Evolutionary conservation across 2,888 invertebrate species (phyloP), one percentile per base, ranked within the genome.

Genomic region (Syritta pipiens): DNA sequence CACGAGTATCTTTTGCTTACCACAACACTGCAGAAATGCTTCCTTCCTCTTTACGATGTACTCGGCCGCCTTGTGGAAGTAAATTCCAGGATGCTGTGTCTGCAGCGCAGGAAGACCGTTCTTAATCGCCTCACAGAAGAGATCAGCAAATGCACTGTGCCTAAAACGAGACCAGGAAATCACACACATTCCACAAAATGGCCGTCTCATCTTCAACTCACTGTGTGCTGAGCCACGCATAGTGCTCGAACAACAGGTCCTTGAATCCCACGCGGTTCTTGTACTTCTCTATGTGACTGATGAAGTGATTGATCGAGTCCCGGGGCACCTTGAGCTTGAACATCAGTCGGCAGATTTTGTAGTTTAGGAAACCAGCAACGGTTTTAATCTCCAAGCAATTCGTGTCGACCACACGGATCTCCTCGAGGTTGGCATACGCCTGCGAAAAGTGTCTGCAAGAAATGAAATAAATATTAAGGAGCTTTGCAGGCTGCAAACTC

Each of bases 51-150:
- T 92, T 49, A 91, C 93, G 82, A 96, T 94, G 87, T 95, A 94
- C 85, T 95, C 94, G n/a, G 98, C 97, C 10, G 98, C 97, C 88
- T 96, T 94, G 85, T 97, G 96, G 86, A 95, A 98, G 89, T 98
- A 98, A 87, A 97, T 96, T 3, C 99, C 99, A 2, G 99, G 99
- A 90, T 99, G 98, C 85, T 98, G 97, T 0, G 97, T 97, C 88
- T 98, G 97, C 68, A 97, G 93, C 1, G 98, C 97, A 1, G 97
- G 95, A 76, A 98, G 90, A 3, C 98, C 98, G 83, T 94, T 92
- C 83, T 95, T 93, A 22, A 98, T 97, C 10, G 98, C 98, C 88
- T 97, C 96, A 89, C 97, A 97, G 91, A 99, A 99, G 75, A 98
- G 90, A 85, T 98, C 97, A 35, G 96, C 99, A 91, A 99, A 99